Base-by-base conservation (phyloP, 1,140 invertebrate genomes). In the Hesperophylax magnus region DNA sequence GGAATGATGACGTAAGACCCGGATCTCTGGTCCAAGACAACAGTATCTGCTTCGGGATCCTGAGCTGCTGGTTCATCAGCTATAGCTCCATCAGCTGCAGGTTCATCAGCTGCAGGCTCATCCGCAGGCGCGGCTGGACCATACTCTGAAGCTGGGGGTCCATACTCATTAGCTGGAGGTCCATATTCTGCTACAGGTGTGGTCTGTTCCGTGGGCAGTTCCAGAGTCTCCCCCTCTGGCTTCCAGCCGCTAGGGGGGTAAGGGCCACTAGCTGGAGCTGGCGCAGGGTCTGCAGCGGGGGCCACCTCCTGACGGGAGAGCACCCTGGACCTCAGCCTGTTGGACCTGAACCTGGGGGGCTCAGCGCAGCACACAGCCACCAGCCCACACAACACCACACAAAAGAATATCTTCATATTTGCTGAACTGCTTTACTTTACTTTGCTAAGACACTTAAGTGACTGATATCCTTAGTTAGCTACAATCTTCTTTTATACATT, bases 221-320 rank as follows among this genome's bases (percentile, higher is more conserved):
- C 86, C 72, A 90, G 89, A 56, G 85, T 86, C 54, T 85, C 87
- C 1, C 81, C 81, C 0, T 82, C 71, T 0, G 88, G 89, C 65
- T 84, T 87, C 81, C 85, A 89, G 24, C 89, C 89, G 14, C 88
- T 87, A 15, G 89, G 85, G 6, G 88, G 82, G 80, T 90, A 90
- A 2, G 89, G 89, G 14, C n/a, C 47, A 7, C 2, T 8, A 14
- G 71, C 47, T 5, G 89, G 85, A 71, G 34, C 72, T 20, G 56
- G 56, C 52, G 61, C 72, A 65, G 24, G 22, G 3, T 20, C 8
- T 9, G 61, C 7, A 31, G 24, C 20, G 8, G 61, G 61, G 6
- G 61, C 61, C 61, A 27, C 20, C 22, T 65, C 61, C 61, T 65
- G 61, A 6, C 61, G 20, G 20, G 61, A 24, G 15, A 65, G 61